Base-by-base conservation (phyloP, 2,113 vertebrate genomes). In the Platichthys stellatus region DNA sequence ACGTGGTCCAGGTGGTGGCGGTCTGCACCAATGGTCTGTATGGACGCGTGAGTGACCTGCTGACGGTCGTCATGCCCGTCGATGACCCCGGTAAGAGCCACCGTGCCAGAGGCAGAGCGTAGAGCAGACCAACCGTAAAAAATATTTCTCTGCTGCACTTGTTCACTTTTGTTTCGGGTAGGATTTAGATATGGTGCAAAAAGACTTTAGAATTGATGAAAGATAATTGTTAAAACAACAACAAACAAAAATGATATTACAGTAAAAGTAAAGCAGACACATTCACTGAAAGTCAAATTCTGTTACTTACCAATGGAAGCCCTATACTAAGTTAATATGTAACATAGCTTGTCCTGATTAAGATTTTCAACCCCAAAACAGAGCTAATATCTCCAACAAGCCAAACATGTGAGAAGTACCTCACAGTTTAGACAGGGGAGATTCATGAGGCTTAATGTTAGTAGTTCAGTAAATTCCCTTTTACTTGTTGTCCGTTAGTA, bases 1-100 rank as follows among this genome's bases (percentile, higher is more conserved):
- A 99, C 11, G 93, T 94, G 88, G 90, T 99, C 76, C 96, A 97
- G 89, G 96, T 99, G 89, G 96, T 98, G 89, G 97, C 98, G 38
- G 91, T 99, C 81, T 99, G 98, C 89, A 93, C 95, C 85, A 96
- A 96, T 47, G 96, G 97, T 63, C 96, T 97, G 11, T 94, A 95
- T 78, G 98, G 98, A 84, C 97, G 96, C 64, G 79, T 93, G 69
- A 99, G 97, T 74, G 95, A 97, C 84, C 92, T 90, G 72, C 92
- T 97, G 83, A 92, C 94, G 20, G 95, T 97, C 6, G 93, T 94
- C 89, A 96, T 97, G 95, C 97, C 97, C 76, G 31, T 90, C 20
- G 92, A 95, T 59, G 95, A 95, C 62, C 49, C 95, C 75, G 98
- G 98, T 99, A 97, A 97, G 97, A 94, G 63, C 17, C 69, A 63